These are phyloP conservation scores for Cepphus grylle DNA, from an alignment of 2,113 vertebrate genomes.

Conservation along the genomic window DNA sequence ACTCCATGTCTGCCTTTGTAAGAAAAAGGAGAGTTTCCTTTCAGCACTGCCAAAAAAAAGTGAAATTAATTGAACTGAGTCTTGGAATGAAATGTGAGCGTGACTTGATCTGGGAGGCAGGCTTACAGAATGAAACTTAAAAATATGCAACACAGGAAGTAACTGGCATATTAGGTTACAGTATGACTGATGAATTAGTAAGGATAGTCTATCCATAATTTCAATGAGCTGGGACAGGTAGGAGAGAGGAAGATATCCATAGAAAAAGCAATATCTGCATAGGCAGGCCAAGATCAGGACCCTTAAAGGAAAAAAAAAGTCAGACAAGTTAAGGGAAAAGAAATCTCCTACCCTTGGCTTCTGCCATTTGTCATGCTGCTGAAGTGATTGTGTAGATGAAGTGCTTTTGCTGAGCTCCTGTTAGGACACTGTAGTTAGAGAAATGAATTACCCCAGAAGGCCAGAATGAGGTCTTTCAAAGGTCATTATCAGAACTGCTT, in stretches of 20 bases:
- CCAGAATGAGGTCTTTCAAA: slow-evolving; percentile 49
- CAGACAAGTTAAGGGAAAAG: not conserved
- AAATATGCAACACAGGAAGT: not conserved
- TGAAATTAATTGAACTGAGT: not conserved
- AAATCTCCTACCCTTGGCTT: not conserved
- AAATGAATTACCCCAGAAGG: slow-evolving; percentile 25
- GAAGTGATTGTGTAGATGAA: not conserved
- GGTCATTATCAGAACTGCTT: slow-evolving; percentile 56
- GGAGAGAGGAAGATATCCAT: not conserved
- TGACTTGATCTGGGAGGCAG: not conserved
- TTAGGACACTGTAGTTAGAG: slow-evolving; percentile 22
- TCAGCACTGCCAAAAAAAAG: not conserved
- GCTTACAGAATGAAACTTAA: not conserved
- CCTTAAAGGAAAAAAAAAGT: not conserved
- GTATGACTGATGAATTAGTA: slow-evolving; percentile 26
- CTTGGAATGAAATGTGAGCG: not conserved
- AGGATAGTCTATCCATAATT: slow-evolving; percentile 22
- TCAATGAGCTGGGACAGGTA: not conserved
- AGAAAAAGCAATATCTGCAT: not conserved
- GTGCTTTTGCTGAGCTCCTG: not conserved
- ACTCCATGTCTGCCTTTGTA: not conserved
- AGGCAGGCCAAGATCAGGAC: not conserved
- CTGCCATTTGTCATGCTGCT: not conserved
- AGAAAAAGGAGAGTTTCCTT: not conserved
- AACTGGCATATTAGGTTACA: not conserved